Percentiles rank a stretch among this genome's conserved stretches.
Evolutionary conservation across 2,113 vertebrate genomes (phyloP).

Genomic region (Malurus cyaneus): DNA sequence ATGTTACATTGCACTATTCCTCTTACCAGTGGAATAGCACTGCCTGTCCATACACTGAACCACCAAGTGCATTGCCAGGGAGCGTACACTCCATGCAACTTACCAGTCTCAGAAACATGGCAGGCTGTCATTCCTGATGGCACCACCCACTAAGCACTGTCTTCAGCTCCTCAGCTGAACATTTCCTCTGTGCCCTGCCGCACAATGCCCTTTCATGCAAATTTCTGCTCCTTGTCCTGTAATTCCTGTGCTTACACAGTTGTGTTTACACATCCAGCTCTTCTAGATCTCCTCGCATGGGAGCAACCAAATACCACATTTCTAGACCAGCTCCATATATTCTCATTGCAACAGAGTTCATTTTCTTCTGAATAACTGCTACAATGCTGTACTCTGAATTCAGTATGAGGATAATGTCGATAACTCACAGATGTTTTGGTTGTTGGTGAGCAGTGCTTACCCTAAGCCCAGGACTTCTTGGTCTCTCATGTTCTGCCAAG

Average conservation of each 20-base stretch:
- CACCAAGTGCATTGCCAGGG: neutral
- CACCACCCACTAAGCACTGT: neutral
- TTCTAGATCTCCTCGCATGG: neutral
- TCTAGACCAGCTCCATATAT: neutral
- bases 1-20: neutral
- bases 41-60: neutral
- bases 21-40: neutral
- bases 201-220: neutral
- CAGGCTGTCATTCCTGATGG: neutral
- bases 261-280: neutral
- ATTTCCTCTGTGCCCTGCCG: neutral
- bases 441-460: neutral
- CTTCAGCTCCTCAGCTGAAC: neutral
- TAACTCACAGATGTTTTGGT: neutral
- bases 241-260: neutral
- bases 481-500: neutral
- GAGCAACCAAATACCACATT: neutral
- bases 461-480: neutral
- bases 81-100: neutral
- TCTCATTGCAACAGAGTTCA: neutral
- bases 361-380: neutral
- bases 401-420: neutral
- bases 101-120: neutral
- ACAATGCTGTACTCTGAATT: neutral
- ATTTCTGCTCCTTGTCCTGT: neutral